Evolutionary conservation across 2,797 vertebrate genomes (phyloP), one percentile per base, ranked within the genome.

Genomic region (Myripristis murdjan): DNA sequence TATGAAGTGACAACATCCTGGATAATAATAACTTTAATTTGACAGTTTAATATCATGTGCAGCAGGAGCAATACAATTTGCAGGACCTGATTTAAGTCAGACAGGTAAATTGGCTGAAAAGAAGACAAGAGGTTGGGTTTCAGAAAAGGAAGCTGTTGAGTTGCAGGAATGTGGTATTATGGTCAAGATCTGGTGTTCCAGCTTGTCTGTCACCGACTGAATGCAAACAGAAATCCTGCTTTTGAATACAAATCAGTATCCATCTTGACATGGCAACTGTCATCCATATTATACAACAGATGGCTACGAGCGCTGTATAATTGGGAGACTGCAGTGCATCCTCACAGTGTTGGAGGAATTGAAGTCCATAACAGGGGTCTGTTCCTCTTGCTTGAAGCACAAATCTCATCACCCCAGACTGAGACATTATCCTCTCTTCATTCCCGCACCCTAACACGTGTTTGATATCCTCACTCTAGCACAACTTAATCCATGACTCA

Each of bases 401-500:
- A 79, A 73, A 81, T 83, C 79, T 71, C 73, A 70, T 76, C 71
- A 69, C 18, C 43, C 23, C 53, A 58, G 56, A 74, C 68, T 35
- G 28, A 80, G 64, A 83, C 58, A 26, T 74, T 57, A 73, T 79
- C 80, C 68, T 52, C 18, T 39, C 53, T 65, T 68, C 61, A 8
- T 77, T 67, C 24, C 68, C 28, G 5, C 46, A 16, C 65, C 0
- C 56, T 31, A 74, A 77, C 75, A 73, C 51, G 64, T 82, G 68
- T 37, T 70, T 65, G 73, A 83, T 62, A 77, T 70, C 69, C 61
- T 63, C 63, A 28, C 52, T n/a, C 39, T 64, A 15, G 71, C 60
- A 35, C 74, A 75, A 73, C 57, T 82, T 87, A 88, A 85, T 83
- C 78, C 74, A 22, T 18, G 66, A 79, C 63, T 83, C 72, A 68